Percentiles rank a stretch among this genome's conserved stretches.
These are phyloP conservation scores for Suncus etruscus DNA, from an alignment of 2,113 vertebrate species.

Conservation along the genomic window DNA sequence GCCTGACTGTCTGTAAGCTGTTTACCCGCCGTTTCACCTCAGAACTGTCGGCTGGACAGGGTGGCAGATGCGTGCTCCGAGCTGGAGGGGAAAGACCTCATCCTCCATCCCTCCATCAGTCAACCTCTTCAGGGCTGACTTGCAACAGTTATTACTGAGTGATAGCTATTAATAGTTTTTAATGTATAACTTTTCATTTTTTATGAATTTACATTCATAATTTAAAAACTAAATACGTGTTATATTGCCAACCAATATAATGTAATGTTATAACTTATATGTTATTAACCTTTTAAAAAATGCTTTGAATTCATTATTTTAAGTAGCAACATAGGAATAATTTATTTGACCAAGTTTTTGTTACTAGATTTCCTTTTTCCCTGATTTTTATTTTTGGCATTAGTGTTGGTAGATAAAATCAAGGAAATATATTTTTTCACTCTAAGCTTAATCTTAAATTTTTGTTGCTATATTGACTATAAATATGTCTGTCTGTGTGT, in stretches of 20 bases:
- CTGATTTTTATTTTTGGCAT: slow-evolving; percentile 35
- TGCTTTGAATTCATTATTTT: slow-evolving; percentile 26
- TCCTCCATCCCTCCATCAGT: too few relatives aligned
- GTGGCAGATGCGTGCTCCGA: too few relatives aligned
- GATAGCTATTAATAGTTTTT: slow-evolving; percentile 37
- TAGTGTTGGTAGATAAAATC: background rate
- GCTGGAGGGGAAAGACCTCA: too few relatives aligned
- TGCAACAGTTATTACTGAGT: background rate
- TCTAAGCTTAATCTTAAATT: background rate
- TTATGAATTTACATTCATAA: background rate
- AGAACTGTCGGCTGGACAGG: too few relatives aligned
- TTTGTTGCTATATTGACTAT: background rate
- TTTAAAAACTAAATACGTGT: slow-evolving; percentile 14
- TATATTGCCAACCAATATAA: background rate
- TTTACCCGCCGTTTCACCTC: too few relatives aligned
- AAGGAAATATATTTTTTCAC: background rate
- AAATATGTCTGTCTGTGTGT: background rate
- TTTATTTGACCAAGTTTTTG: background rate
- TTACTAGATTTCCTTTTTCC: background rate
- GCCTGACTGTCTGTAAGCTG: too few relatives aligned
- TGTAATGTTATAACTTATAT: slow-evolving; percentile 6
- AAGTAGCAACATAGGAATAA: background rate
- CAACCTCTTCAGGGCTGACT: too few relatives aligned
- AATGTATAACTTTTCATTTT: background rate
- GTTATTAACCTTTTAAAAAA: slow-evolving; percentile 31